A percentile compares a stretch with the other conserved stretches of the same genome.
phyloP scores from a whole-genome alignment of 2,888 invertebrate species.

The Erpobdella octoculata region DNA sequence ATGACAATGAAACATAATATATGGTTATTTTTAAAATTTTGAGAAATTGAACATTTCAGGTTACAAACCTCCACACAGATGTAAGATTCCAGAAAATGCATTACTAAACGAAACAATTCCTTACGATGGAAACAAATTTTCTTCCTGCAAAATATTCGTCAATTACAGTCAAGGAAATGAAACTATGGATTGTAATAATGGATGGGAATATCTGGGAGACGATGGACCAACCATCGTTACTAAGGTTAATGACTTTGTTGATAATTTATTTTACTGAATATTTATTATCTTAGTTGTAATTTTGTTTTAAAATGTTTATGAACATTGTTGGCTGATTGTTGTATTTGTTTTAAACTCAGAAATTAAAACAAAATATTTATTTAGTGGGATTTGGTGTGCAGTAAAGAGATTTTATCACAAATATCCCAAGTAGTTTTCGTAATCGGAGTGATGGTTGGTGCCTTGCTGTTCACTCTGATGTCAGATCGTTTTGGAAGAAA shows the following conservation, averaged over 20 bases:
- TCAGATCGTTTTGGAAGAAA: slow-evolving; percentile 39
- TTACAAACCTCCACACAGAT: slow-evolving; percentile 33
- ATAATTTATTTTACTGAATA: not conserved
- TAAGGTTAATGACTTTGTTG: slow-evolving; percentile 31
- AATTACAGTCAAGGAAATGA: slow-evolving; percentile 21
- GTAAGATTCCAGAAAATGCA: slow-evolving; percentile 30
- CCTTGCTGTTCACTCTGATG: slow-evolving; percentile 38
- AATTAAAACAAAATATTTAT: too few relatives aligned
- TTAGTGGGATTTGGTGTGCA: slow-evolving; percentile 41
- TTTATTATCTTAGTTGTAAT: not conserved
- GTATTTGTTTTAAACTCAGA: too few relatives aligned
- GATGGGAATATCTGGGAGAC: slow-evolving; percentile 35
- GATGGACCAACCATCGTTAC: slow-evolving; percentile 36
- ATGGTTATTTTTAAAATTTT: not conserved
- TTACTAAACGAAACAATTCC: slow-evolving; percentile 28
- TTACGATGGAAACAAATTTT: slow-evolving; percentile 6
- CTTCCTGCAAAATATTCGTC: slow-evolving; percentile 31
- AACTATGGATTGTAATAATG: slow-evolving; percentile 31
- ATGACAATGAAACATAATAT: too few relatives aligned
- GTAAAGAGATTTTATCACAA: slow-evolving; percentile 35
- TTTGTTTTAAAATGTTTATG: not conserved
- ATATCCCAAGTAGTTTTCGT: slow-evolving; percentile 39
- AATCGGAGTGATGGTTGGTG: slow-evolving; percentile 40
- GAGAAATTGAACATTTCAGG: slow-evolving; percentile 2
- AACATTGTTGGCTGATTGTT: too few relatives aligned